Base-by-base conservation (phyloP, 1,140 invertebrate genomes). In the Drosophila cardini region DNA sequence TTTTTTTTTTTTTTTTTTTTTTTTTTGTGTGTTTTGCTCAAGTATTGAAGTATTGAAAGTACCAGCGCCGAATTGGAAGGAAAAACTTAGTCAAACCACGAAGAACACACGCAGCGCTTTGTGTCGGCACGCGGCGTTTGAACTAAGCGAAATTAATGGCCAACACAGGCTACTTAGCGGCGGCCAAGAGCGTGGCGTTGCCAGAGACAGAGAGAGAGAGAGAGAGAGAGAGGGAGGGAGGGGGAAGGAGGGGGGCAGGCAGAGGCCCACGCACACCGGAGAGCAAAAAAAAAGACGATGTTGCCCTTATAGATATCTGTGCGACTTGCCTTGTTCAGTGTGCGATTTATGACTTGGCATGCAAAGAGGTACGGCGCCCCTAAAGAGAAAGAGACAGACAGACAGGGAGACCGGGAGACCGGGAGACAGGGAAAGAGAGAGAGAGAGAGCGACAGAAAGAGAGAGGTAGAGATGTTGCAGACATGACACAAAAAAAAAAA, bases 121-220 rank as follows among this genome's bases (percentile, higher is more conserved):
- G 57, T 68, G 74, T 74, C 84, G 84, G 84, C 84, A 26, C 83
- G 62, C 48, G 61, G 43, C 85, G 77, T 90, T 89, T 89, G 84
- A 89, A 90, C 85, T 80, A 73, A 74, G 85, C 77, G 68, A 89
- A 89, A 89, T 89, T 89, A 89, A 89, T 89, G 84, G 85, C 80
- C 84, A 90, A 89, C 85, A 89, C 85, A 89, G 84, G 80, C 84
- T 89, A 89, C 84, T 89, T 89, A 90, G 84, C 75, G 80, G 79
- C 76, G 83, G 80, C 61, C 60, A 13, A 83, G 78, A 68, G 78
- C 78, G 64, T 70, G 61, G 71, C 80, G 67, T 56, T 40, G 38
- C 40, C 21, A 58, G 74, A 56, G 55, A 55, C 13, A 38, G 32
- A 57, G 18, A 34, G 15, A 32, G 30, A 48, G 30, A 70, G 30